Percentiles rank a stretch among this genome's conserved stretches.
These are phyloP conservation scores for Diplodus sargus DNA, from an alignment of 2,797 vertebrate genomes.

Conservation along the genomic window DNA sequence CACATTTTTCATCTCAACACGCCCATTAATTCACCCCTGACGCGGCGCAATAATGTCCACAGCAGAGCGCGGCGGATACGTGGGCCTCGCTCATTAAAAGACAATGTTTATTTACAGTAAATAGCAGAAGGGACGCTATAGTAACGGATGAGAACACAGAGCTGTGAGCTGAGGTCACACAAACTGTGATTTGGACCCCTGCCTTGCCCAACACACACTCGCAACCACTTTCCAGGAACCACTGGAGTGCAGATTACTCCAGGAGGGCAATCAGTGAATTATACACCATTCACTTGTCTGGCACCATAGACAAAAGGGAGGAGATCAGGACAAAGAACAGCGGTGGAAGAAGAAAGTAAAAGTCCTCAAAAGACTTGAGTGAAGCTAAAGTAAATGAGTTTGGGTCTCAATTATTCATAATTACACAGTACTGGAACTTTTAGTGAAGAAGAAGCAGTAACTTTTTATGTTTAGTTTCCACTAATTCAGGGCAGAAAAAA, in stretches of 20 bases:
- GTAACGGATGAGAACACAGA: constrained; percentile 75
- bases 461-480: neutral
- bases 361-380: neutral
- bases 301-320: constrained; percentile 44
- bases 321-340: constrained; percentile 41
- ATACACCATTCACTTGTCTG: constrained; percentile 28
- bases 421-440: neutral
- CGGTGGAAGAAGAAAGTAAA: constrained; percentile 3
- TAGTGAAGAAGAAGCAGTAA: neutral
- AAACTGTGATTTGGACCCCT: constrained; percentile 70
- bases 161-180: constrained; percentile 74
- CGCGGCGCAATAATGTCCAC: constrained; percentile 40
- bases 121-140: constrained; percentile 69
- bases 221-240: constrained; percentile 66
- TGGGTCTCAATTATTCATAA: neutral
- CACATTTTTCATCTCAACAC: constrained; percentile 37
- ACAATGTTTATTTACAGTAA: constrained; percentile 77
- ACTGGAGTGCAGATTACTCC: constrained; percentile 52
- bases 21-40: constrained; percentile 31
- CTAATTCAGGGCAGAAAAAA: neutral
- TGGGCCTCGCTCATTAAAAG: constrained; percentile 51
- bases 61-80: neutral
- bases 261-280: constrained; percentile 67
- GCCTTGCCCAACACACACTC: constrained; percentile 61
- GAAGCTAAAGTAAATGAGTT: neutral